phyloP scores from a whole-genome alignment of 2,113 vertebrate species.

The Rhinoderma darwinii region DNA sequence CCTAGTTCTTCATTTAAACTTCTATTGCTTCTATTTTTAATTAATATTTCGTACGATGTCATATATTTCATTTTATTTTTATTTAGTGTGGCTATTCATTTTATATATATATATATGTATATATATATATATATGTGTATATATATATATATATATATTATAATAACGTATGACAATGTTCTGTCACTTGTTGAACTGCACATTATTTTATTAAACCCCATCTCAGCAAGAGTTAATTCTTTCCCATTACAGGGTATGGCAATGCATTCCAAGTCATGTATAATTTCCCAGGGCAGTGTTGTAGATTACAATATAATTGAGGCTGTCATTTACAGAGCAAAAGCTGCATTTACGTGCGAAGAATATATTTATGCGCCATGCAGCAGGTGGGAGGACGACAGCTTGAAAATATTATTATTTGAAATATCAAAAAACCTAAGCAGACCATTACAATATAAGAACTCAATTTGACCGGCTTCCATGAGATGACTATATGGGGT shows the following conservation, averaged over 20 bases:
- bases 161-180: background rate
- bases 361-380: background rate
- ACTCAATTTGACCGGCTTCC: background rate
- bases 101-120: no score
- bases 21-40: no score
- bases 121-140: no score
- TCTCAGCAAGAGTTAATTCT: conserved; percentile 15
- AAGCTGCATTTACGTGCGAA: conserved; percentile 32
- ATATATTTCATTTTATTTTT: no score
- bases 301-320: conserved; percentile 57
- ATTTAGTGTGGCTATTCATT: no score
- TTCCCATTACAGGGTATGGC: conserved; percentile 22
- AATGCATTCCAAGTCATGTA: conserved; percentile 48
- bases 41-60: no score
- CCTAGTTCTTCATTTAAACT: no score
- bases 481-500: background rate
- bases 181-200: background rate
- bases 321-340: conserved; percentile 53
- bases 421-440: background rate
- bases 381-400: conserved; percentile 34
- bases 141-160: background rate
- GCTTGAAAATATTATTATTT: conserved; percentile 20
- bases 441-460: background rate
- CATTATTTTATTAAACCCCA: background rate
- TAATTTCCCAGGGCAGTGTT: conserved; percentile 53